Evolutionary conservation across 2,888 invertebrate genomes (phyloP), one percentile per base, ranked within the genome.

Genomic region (Lasioglossum lativentre): DNA sequence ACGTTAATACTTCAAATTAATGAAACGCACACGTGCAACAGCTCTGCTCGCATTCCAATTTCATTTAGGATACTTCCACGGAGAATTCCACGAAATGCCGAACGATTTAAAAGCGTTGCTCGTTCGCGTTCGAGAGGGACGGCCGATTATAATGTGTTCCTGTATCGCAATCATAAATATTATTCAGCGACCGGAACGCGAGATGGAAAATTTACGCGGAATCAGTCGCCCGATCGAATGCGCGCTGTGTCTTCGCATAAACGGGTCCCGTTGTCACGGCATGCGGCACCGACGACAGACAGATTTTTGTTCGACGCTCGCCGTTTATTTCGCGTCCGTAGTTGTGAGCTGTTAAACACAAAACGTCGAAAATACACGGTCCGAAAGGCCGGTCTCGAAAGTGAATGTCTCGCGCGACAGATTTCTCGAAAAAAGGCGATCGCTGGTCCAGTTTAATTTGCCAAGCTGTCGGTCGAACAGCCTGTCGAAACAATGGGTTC

Each of bases 371-470:
- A n/a, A 6, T 23, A 38, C 23, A 23, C 23, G 70, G 23, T 40
- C 2, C 4, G 40, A 70, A 70, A 70, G n/a, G 23, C n/a, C n/a
- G 14, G 40, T 8, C n/a, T 40, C 34, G 14, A 4, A n/a, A 40
- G 14, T 0, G 40, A 23, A 23, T 70, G 70, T 70, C 70, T 40
- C 70, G 38, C 14, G n/a, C n/a, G 40, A 14, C 10, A 2, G 12
- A 0, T 23, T 6, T 27, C 4, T 4, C 23, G 23, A 38, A 38
- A 74, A n/a, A 63, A 23, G 14, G 23, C 0, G 34, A 40, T 38
- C 4, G 16, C 14, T 38, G 5, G 23, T 10, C 14, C 19, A 5
- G 40, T 70, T 83, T 59, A 40, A 83, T 80, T 80, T 83, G 47
- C 40, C 71, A 52, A 71, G 19, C 45, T 27, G 19, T 80, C n/a